These are phyloP conservation scores for Tribolium madens DNA, from an alignment of 1,140 invertebrate species.

Conservation along the genomic window DNA sequence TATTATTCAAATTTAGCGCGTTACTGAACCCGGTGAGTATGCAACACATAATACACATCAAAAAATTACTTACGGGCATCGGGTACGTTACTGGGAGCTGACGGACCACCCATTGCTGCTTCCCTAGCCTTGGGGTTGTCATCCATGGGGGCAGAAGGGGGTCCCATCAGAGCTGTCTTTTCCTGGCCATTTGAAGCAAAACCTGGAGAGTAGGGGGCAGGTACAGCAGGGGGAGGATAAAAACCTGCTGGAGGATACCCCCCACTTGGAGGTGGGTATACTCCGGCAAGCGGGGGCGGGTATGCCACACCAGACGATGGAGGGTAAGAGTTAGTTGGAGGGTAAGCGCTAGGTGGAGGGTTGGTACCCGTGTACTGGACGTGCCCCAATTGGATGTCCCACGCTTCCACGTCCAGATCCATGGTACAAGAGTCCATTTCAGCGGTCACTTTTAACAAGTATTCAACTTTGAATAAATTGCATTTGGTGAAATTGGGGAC, in stretches of 20 bases:
- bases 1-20: too few species aligned
- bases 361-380: constrained; percentile 8
- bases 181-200: neutral
- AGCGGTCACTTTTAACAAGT: constrained; percentile 26
- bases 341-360: neutral
- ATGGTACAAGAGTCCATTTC: constrained; percentile 16
- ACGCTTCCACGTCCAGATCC: constrained; percentile 26
- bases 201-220: neutral
- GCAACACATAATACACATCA: neutral
- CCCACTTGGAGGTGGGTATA: neutral
- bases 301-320: too few species aligned
- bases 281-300: neutral
- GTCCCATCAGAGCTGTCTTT: neutral
- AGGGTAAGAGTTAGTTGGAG: neutral
- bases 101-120: neutral
- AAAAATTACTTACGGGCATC: constrained; percentile 12
- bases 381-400: constrained; percentile 38
- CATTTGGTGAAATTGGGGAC: constrained; percentile 41
- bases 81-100: neutral
- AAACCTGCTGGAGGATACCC: neutral
- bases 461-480: constrained; percentile 37
- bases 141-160: constrained; percentile 16
- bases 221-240: neutral
- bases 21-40: neutral
- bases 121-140: neutral